A percentile compares a stretch with the other conserved stretches of the same genome.
phyloP scores from a whole-genome alignment of 1,140 invertebrate genomes.

The Chionoecetes opilio region DNA sequence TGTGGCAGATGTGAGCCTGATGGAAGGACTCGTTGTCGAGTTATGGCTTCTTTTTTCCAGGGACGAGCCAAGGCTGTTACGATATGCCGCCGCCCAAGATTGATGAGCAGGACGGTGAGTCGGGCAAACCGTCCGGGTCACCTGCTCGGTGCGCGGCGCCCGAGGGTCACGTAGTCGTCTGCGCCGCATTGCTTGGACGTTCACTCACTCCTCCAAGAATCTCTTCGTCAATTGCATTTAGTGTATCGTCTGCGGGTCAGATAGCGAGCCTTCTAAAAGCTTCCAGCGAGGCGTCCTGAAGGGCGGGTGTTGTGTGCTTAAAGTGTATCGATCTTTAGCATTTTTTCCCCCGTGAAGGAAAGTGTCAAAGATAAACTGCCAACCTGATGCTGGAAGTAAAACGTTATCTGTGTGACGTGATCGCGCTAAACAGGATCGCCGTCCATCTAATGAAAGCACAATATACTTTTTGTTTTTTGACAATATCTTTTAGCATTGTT shows the following conservation, averaged over 20 bases:
- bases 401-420: neutral
- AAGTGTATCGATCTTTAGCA: no score
- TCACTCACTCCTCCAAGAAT: neutral
- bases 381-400: neutral
- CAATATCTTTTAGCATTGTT: neutral
- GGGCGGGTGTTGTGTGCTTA: no score
- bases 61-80: neutral
- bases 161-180: neutral
- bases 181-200: neutral
- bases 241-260: neutral
- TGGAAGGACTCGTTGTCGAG: neutral
- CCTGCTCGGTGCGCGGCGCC: neutral
- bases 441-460: neutral
- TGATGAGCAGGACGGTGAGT: neutral
- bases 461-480: neutral
- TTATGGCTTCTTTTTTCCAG: neutral
- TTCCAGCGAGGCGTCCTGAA: no score
- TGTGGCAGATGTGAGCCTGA: neutral
- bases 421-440: neutral
- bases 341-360: neutral
- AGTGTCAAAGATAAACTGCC: neutral
- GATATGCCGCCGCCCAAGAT: constrained; percentile 3
- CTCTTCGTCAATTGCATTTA: neutral
- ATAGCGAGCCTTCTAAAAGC: no score
- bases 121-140: neutral